These are phyloP conservation scores for Cyrtodaria siliqua DNA, from an alignment of 2,888 invertebrate species.

Conservation along the genomic window DNA sequence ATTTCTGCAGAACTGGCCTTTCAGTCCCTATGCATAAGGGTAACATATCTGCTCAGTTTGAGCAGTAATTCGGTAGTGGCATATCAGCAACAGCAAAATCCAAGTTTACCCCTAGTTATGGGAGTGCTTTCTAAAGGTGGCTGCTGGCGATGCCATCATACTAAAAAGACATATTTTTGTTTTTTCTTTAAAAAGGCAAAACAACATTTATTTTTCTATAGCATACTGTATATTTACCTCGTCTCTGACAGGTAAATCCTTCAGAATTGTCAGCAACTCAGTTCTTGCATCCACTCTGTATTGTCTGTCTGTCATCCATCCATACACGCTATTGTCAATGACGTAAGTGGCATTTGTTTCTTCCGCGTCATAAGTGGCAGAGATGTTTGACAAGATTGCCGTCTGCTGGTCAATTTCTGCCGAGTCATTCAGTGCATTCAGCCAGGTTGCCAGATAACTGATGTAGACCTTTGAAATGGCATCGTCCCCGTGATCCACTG, in stretches of 20 bases:
- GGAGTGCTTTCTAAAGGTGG: too few relatives aligned
- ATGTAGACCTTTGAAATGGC: conserved; percentile 74
- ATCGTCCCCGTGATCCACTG: conserved; percentile 70
- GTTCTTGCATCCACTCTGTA: conserved; percentile 30
- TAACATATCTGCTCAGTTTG: too few relatives aligned
- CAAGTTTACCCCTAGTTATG: too few relatives aligned
- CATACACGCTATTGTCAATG: not conserved
- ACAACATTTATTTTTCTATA: too few relatives aligned
- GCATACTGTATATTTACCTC: too few relatives aligned
- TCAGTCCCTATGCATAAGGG: too few relatives aligned
- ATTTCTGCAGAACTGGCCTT: too few relatives aligned
- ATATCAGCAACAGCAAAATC: too few relatives aligned
- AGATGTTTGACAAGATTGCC: not conserved
- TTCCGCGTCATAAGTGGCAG: not conserved
- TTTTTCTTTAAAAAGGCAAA: too few relatives aligned
- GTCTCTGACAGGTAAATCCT: conserved; percentile 74
- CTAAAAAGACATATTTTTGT: too few relatives aligned
- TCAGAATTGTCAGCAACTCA: conserved; percentile 66
- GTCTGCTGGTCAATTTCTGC: not conserved
- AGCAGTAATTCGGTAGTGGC: too few relatives aligned
- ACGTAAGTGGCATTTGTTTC: conserved; percentile 18
- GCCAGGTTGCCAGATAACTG: conserved; percentile 71
- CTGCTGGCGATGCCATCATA: too few relatives aligned
- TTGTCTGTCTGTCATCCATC: not conserved
- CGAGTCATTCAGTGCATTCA: conserved; percentile 63